Percentiles rank a stretch among this genome's conserved stretches.
Evolutionary conservation across 1,140 invertebrate genomes (phyloP).

Genomic region (Galleria mellonella): DNA sequence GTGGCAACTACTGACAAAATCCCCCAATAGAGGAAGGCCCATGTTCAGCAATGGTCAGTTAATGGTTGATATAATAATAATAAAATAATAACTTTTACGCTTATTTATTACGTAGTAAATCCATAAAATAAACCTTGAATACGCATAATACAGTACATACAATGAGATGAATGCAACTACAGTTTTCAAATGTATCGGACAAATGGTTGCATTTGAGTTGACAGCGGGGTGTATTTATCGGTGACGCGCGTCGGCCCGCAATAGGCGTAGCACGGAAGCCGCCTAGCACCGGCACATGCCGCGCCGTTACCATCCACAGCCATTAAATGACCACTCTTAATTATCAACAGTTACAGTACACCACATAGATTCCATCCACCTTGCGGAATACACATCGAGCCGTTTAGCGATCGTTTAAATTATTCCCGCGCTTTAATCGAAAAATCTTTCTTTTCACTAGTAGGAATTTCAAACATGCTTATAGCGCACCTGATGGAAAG

Average conservation of each 20-base stretch:
- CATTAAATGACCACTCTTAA: constrained; percentile 63
- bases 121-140: no score
- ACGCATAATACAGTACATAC: no score
- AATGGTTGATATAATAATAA: no score
- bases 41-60: no score
- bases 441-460: not conserved
- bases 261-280: constrained; percentile 46
- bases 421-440: no score
- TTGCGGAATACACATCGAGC: constrained; percentile 11
- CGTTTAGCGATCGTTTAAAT: no score
- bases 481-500: not conserved
- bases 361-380: constrained; percentile 24
- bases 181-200: constrained; percentile 1
- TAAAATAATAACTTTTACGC: no score
- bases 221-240: constrained; percentile 5
- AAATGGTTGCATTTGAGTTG: constrained; percentile 2
- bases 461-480: constrained; percentile 1
- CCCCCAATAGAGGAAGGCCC: no score
- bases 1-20: no score
- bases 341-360: constrained; percentile 58
- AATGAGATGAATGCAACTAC: not conserved
- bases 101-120: no score
- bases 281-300: constrained; percentile 26
- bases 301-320: constrained; percentile 50
- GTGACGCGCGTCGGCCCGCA: constrained; percentile 10